Conservation (phyloP, 1,140 invertebrate genomes). For the Heliconius melpomene region DNA sequence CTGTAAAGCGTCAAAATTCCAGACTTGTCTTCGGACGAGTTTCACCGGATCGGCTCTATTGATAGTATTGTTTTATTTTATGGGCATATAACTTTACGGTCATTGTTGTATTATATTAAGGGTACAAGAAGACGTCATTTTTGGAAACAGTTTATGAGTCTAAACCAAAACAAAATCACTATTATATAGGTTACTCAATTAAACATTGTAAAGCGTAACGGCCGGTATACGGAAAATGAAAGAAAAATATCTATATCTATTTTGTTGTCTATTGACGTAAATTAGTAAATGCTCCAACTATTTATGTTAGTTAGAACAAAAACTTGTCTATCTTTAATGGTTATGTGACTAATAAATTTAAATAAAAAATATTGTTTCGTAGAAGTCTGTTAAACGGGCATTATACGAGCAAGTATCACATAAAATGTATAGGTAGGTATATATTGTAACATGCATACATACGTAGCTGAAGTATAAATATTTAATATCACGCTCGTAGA, state of each 20-base stretch:
- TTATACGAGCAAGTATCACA: not conserved
- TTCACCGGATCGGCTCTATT: conserved; percentile 51
- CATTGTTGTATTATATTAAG: conserved; percentile 56
- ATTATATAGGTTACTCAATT: conserved; percentile 1
- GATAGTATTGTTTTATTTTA: conserved; percentile 71
- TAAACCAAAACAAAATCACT: not conserved
- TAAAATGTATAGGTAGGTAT: not conserved
- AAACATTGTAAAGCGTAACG: not conserved
- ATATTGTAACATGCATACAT: not conserved
- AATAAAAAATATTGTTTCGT: not conserved
- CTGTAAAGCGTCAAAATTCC: conserved; percentile 61
- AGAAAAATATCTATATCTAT: not conserved
- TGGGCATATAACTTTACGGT: conserved; percentile 54
- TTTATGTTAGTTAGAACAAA: not conserved
- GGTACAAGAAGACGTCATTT: conserved; percentile 41
- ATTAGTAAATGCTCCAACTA: not conserved
- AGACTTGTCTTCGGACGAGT: conserved; percentile 50
- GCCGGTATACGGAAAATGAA: not conserved
- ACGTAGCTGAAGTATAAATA: not conserved
- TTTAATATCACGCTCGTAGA: not conserved
- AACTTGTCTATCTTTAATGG: not conserved
- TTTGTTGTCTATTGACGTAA: not conserved
- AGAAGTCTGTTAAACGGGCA: not conserved
- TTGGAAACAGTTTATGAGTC: conserved; percentile 22
- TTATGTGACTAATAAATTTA: not conserved